Evolutionary conservation across 2,797 vertebrate genomes (phyloP), one percentile per base, ranked within the genome.

Genomic region (Sebastes kiyomatsui): DNA sequence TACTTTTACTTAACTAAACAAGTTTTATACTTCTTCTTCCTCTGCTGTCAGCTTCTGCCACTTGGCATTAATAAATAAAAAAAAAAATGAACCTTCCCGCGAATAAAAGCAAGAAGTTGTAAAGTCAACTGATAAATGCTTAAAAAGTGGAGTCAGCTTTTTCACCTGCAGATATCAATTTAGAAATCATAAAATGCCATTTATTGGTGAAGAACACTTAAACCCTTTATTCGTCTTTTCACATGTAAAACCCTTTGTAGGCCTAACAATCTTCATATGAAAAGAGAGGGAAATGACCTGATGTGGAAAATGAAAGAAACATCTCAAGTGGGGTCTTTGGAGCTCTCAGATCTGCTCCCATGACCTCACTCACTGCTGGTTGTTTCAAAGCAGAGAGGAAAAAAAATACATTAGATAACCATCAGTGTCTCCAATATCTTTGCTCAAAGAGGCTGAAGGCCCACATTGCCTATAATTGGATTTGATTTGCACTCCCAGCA

Each of bases 401-500:
- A 59, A 59, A 68, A 75, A 75, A 81, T 75, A 82, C 84, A 76
- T 62, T 54, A 90, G 93, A 94, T 94, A 94, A 93, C 93, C 91
- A 94, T 92, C 93, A 81, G 83, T 79, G 87, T 90, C 90, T 92
- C 85, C 88, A 68, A 67, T 92, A 91, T 94, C 89, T 87, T 84
- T 88, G 83, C 90, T 94, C 90, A 90, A 87, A 91, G 90, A 92
- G 89, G 87, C 92, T 90, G 88, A 93, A 90, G 91, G 90, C 89
- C 92, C 93, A 93, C 91, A 87, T 90, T 84, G 90, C 87, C 92
- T 88, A 87, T 94, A 94, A 94, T 94, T 95, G 93, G 93, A 95
- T 94, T 94, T 88, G 90, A 93, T 93, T 93, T 93, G 92, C 93
- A 93, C 93, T 94, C 91, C 85, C 89, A 93, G 92, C 92, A 93